phyloP scores from a whole-genome alignment of 2,888 invertebrate genomes.

The Plemyria rubiginata region DNA sequence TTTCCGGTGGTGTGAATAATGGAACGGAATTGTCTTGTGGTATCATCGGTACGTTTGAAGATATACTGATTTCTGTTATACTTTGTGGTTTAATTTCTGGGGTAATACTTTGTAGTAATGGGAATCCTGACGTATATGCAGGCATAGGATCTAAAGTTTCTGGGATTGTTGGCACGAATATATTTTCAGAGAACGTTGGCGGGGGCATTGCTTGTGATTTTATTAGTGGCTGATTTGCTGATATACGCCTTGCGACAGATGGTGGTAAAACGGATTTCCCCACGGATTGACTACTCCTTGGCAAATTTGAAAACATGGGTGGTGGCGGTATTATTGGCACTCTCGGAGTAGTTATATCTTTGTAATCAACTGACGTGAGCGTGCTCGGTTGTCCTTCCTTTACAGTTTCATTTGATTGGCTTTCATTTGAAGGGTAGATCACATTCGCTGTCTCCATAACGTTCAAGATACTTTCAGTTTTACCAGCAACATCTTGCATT shows the following conservation, averaged over 20 bases:
- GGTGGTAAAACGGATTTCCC: constrained; percentile 70
- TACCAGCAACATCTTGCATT: neutral
- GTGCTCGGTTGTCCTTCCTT: constrained; percentile 16
- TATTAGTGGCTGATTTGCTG: constrained; percentile 64
- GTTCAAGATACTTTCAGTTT: neutral
- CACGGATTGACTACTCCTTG: constrained; percentile 48
- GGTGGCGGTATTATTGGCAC: constrained; percentile 71
- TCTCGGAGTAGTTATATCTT: constrained; percentile 26
- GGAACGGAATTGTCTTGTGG: constrained; percentile 7
- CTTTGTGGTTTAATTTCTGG: constrained; percentile 6
- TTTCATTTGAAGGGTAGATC: constrained; percentile 1
- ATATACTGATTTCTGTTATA: neutral
- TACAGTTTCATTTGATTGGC: constrained; percentile 23
- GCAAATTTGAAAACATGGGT: constrained; percentile 69
- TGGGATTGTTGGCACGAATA: constrained; percentile 59
- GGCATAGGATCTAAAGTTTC: constrained; percentile 9
- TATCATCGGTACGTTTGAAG: neutral
- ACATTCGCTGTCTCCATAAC: neutral
- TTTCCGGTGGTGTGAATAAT: constrained; percentile 12
- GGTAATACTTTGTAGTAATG: constrained; percentile 15
- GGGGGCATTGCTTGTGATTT: constrained; percentile 54
- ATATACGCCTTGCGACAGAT: constrained; percentile 73
- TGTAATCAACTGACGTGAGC: constrained; percentile 30
- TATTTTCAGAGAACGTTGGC: constrained; percentile 53
- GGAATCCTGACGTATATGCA: neutral